phyloP scores from a whole-genome alignment of 1,140 invertebrate genomes.

The Hormaphis cornu region DNA sequence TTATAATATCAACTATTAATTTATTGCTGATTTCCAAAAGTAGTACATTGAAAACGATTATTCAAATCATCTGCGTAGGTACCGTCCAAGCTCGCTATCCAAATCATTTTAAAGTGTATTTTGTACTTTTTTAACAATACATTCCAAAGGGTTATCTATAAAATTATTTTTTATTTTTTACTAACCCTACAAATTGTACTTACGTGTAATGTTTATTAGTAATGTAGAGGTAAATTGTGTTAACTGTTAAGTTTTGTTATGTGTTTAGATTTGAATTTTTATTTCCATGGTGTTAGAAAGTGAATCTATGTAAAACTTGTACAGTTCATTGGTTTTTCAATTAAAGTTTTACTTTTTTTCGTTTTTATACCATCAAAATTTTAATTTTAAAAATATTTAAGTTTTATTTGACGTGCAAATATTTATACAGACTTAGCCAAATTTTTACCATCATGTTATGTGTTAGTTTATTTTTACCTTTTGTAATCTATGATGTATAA shows the following conservation, averaged over 20 bases:
- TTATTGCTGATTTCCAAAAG: neutral
- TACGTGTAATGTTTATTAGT: neutral
- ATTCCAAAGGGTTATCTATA: neutral
- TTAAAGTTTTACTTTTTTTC: neutral
- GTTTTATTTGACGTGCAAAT: neutral
- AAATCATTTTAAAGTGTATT: neutral
- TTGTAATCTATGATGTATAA: neutral
- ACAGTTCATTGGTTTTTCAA: neutral
- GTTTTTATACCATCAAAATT: neutral
- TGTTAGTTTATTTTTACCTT: neutral
- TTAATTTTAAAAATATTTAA: neutral
- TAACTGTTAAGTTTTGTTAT: conserved; percentile 3
- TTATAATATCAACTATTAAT: neutral
- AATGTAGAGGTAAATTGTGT: neutral
- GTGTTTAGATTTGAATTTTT: neutral
- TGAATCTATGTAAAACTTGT: neutral
- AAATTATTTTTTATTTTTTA: neutral
- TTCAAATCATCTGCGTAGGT: neutral
- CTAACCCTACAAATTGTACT: neutral
- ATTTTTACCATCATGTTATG: neutral
- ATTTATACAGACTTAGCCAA: neutral
- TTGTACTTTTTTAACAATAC: neutral
- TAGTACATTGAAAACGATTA: neutral
- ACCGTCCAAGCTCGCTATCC: neutral
- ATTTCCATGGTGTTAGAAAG: neutral